phyloP scores from a whole-genome alignment of 2,888 invertebrate genomes.

The Drosophila melanosoma region DNA sequence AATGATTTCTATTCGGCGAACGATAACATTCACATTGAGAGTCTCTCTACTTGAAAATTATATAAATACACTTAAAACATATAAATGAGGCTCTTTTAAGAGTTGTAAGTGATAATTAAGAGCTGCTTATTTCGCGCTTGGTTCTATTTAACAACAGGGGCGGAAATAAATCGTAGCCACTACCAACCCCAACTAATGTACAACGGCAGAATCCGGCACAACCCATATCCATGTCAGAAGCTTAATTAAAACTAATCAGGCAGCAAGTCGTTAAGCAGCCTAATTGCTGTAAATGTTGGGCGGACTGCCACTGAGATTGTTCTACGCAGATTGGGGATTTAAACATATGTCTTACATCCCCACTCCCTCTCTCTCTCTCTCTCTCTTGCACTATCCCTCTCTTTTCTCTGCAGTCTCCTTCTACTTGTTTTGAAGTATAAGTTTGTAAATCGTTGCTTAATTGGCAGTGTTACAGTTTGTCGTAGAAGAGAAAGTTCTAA shows the following conservation, averaged over 20 bases:
- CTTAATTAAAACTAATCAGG: slow-evolving; percentile 74
- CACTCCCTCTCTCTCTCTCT: not conserved
- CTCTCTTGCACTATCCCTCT: not conserved
- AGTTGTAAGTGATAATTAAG: slow-evolving; percentile 10
- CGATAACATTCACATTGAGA: not conserved
- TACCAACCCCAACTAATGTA: slow-evolving; percentile 2
- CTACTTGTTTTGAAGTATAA: slow-evolving; percentile 1
- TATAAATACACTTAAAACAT: not conserved
- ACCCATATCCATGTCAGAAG: slow-evolving; percentile 42
- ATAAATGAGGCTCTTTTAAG: not conserved
- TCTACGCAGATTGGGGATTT: slow-evolving; percentile 7
- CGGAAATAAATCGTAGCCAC: not conserved
- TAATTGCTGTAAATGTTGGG: slow-evolving; percentile 59
- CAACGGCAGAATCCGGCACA: not conserved
- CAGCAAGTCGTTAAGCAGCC: slow-evolving; percentile 37
- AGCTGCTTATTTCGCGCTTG: slow-evolving; percentile 22
- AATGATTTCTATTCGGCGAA: not conserved
- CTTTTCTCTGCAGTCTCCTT: not conserved
- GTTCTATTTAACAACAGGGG: slow-evolving; percentile 12
- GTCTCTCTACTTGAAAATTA: not conserved
- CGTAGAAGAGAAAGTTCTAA: not conserved
- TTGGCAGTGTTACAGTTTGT: slow-evolving; percentile 17
- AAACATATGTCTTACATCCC: not conserved
- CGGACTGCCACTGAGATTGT: slow-evolving; percentile 30
- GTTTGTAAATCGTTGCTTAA: slow-evolving; percentile 46